A percentile compares a stretch with the other conserved stretches of the same genome.
Evolutionary conservation across 2,888 invertebrate species (phyloP).

Genomic region (Omphaloscelis lunosa): DNA sequence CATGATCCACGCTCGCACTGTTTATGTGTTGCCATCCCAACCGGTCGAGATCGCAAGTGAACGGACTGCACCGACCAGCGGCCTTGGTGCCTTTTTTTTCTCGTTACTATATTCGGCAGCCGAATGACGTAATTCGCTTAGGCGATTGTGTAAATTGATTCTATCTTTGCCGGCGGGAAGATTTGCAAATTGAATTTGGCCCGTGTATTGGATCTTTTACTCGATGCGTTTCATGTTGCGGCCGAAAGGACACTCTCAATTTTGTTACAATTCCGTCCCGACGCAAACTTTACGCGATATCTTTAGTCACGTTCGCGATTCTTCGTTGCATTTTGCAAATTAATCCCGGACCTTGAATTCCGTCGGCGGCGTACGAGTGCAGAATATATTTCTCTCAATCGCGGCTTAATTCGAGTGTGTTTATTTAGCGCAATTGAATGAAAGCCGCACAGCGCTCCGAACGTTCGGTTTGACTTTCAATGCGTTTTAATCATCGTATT

Average conservation of each 20-base stretch:
- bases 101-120: slow-evolving; percentile 82
- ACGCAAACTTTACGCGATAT: slow-evolving; percentile 51
- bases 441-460: slow-evolving; percentile 39
- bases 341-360: slow-evolving; percentile 66
- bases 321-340: slow-evolving; percentile 69
- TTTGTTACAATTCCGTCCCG: slow-evolving; percentile 53
- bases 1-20: slow-evolving; percentile 66
- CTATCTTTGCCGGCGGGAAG: slow-evolving; percentile 76
- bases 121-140: slow-evolving; percentile 83
- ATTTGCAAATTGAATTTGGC: slow-evolving; percentile 80
- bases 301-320: slow-evolving; percentile 63
- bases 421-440: slow-evolving; percentile 61
- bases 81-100: slow-evolving; percentile 84
- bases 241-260: slow-evolving; percentile 59
- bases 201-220: slow-evolving; percentile 70
- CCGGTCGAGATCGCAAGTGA: slow-evolving; percentile 87
- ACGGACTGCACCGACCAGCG: slow-evolving; percentile 83
- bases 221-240: slow-evolving; percentile 63
- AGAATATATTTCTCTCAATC: slow-evolving; percentile 61
- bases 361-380: slow-evolving; percentile 44
- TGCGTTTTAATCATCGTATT: slow-evolving; percentile 61
- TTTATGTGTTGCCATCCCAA: slow-evolving; percentile 75
- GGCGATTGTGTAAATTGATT: slow-evolving; percentile 82
- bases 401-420: slow-evolving; percentile 59
- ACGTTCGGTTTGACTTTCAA: slow-evolving; percentile 57